These are phyloP conservation scores for Columba livia DNA, from an alignment of 2,113 vertebrate species.

Conservation along the genomic window DNA sequence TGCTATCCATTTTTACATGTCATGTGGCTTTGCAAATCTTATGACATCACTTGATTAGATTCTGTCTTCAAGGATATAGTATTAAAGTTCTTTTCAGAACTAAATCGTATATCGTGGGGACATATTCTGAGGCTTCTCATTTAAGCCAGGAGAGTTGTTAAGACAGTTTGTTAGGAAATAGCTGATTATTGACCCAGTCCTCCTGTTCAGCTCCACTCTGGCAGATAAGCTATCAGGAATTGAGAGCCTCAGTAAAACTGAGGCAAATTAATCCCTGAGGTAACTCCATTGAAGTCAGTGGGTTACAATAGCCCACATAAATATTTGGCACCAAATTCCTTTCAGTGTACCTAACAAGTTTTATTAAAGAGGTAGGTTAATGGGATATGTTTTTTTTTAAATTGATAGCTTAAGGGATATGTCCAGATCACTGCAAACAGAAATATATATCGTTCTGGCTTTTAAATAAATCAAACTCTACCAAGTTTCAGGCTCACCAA, in stretches of 20 bases:
- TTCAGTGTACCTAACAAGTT: neutral
- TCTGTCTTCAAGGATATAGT: neutral
- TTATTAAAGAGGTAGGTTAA: neutral
- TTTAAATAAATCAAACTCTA: neutral
- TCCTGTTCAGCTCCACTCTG: neutral
- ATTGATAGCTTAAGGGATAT: neutral
- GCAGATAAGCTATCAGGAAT: neutral
- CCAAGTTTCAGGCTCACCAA: neutral
- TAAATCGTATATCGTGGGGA: neutral
- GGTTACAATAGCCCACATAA: neutral
- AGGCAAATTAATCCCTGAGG: neutral
- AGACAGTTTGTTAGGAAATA: neutral
- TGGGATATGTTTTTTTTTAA: neutral
- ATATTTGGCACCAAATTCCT: neutral
- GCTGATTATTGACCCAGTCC: neutral
- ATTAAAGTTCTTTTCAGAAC: neutral
- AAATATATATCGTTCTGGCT: neutral
- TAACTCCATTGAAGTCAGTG: neutral
- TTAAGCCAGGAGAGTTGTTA: neutral
- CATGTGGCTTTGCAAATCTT: neutral
- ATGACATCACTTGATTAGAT: neutral
- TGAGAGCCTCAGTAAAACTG: neutral
- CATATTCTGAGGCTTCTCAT: neutral
- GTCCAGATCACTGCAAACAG: neutral
- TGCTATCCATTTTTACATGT: neutral